phyloP scores from a whole-genome alignment of 2,797 vertebrate genomes.

The Luscinia luscinia region DNA sequence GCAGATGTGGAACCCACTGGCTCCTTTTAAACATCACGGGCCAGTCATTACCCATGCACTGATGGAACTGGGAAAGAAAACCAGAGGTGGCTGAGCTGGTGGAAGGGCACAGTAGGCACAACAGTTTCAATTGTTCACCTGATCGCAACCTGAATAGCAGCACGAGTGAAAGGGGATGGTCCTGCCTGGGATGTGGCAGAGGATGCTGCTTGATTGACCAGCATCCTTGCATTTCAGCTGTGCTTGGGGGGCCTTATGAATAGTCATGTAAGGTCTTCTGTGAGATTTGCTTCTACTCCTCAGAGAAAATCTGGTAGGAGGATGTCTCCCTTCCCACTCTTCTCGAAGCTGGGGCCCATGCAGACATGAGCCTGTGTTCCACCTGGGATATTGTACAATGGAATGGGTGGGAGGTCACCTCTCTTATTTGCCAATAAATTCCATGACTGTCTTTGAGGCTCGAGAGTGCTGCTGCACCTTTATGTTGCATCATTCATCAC shows the following conservation, averaged over 20 bases:
- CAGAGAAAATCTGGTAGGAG: background rate
- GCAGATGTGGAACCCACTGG: background rate
- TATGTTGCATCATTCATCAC: slow-evolving; percentile 30
- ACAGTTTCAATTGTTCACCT: background rate
- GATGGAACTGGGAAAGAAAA: background rate
- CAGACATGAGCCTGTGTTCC: background rate
- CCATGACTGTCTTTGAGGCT: background rate
- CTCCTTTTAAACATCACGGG: background rate
- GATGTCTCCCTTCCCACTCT: background rate
- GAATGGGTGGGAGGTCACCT: background rate
- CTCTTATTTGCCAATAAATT: slow-evolving; percentile 30
- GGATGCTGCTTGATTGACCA: background rate
- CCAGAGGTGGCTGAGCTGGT: background rate
- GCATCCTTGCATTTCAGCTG: background rate
- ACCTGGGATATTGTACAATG: background rate
- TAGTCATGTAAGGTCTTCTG: background rate
- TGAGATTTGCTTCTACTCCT: background rate
- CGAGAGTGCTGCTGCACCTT: slow-evolving; percentile 56
- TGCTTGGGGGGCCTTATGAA: background rate
- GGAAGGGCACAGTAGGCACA: background rate
- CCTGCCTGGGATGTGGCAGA: background rate
- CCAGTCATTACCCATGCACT: background rate
- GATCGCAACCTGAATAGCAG: background rate
- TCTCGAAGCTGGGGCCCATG: background rate
- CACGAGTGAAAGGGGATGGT: background rate